Evolutionary conservation across 2,113 vertebrate species (phyloP), one percentile per base, ranked within the genome.

Genomic region (Sturnus vulgaris): DNA sequence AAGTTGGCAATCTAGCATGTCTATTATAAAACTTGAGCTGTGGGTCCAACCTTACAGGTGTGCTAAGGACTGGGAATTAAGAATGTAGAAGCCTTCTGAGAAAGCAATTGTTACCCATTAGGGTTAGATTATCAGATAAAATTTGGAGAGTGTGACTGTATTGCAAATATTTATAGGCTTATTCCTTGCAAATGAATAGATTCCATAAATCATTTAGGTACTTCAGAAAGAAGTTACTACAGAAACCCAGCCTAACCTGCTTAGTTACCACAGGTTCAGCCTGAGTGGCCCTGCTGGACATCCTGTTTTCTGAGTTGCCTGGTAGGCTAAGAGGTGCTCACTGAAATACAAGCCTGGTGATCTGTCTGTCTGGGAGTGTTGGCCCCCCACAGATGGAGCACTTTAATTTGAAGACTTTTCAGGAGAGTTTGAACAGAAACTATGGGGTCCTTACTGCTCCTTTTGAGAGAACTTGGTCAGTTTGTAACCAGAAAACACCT

Each of bases 351-450:
- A 17, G 7, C 13, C 53, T 91, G 17, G 11, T 70, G 24, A 25
- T 83, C 28, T 82, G 27, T 40, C 16, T 66, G 8, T 44, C 23
- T 11, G 7, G 9, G 37, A 47, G 21, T 23, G 78, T 40, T 83
- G 7, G 0, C 2, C 25, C 9, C 9, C 7, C 15, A 1, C 16
- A 33, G 9, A 14, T 44, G 12, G 27, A 53, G 13, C 1, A 1
- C 31, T 63, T 60, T 8, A 78, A 22, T 19, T 46, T 76, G 24
- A 5, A 90, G 39, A 18, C 10, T 5, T 88, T 81, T 46, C 40
- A 73, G 59, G 35, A 68, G 15, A 56, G 12, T 68, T 64, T 57
- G 23, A 73, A 37, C 30, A 79, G 56, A 77, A 79, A 3, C 15
- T 39, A 0, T 18, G 25, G 46, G 59, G 47, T 63, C 47, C 35